Conservation (phyloP, 2,797 vertebrate species). For the Phyllotis vaccarum region DNA sequence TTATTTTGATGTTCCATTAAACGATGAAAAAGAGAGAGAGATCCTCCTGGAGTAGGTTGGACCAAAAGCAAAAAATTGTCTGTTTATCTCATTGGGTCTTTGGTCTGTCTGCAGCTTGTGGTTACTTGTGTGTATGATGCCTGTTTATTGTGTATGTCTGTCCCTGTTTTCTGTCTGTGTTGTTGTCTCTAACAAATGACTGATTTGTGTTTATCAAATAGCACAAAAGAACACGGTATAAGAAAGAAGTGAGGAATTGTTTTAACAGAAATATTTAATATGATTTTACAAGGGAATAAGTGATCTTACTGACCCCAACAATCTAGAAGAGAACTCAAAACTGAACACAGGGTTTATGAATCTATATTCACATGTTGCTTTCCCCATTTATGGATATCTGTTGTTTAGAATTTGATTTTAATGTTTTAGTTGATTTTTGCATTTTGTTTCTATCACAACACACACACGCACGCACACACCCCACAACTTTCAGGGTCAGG, state of each 20-base stretch:
- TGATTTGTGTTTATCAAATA: background rate
- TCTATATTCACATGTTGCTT: background rate
- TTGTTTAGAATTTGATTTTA: background rate
- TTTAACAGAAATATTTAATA: background rate
- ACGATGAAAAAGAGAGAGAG: background rate
- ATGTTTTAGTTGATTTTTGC: background rate
- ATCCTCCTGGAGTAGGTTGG: background rate
- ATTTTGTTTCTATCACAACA: too few species aligned
- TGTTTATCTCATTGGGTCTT: background rate
- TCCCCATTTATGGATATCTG: background rate
- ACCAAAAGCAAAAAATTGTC: background rate
- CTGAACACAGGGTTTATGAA: background rate
- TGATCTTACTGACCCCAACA: background rate
- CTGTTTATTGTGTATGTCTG: background rate
- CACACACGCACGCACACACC: background rate
- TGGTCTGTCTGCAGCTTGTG: background rate
- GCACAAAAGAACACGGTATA: background rate
- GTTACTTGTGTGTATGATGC: background rate
- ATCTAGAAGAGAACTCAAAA: background rate
- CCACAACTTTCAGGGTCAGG: background rate
- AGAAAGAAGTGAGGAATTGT: background rate
- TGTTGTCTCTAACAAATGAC: background rate
- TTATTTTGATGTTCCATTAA: background rate
- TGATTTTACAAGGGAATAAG: background rate
- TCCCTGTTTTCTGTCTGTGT: background rate